Evolutionary conservation across 2,888 invertebrate species (phyloP), one percentile per base, ranked within the genome.

Genomic region (Zonitis immaculata): DNA sequence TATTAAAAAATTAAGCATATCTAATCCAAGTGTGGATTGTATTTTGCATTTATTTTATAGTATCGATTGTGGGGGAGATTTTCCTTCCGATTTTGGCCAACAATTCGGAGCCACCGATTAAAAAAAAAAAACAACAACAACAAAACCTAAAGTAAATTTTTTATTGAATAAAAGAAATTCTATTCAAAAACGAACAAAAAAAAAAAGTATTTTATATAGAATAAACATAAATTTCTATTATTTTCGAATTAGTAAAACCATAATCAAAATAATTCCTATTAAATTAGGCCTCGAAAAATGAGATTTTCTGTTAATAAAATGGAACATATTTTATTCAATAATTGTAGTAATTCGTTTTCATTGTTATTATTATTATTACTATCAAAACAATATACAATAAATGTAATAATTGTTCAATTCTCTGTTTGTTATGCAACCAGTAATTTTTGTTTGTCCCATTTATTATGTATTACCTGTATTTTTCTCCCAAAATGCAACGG

Each of bases 321-420:
- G 18, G 39, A 39, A 39, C 6, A 18, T 16, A 39, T 39, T n/a
- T 39, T 16, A 16, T 39, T 18, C n/a, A 39, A 39, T n/a, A 39
- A 39, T 16, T 14, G 18, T 14, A 18, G 39, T 39, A 39, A 14
- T 39, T 16, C 39, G 28, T 44, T 44, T 26, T 26, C 26, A 44
- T 44, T 44, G 26, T 44, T 26, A 44, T 51, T 39, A 54, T 62
- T 63, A 57, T 60, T 49, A 51, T 57, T 58, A 62, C 63, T 62
- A 64, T 66, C 65, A 65, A 66, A 60, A 60, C 56, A 61, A 62
- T 63, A 62, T 63, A 60, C 64, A 68, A 68, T 69, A 69, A 69
- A 68, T 66, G 67, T 68, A 64, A 61, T 62, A 60, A 66, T 64
- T 66, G 57, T 64, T 60, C 42, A 42, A 45, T 35, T 6, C n/a